A percentile compares a stretch with the other conserved stretches of the same genome.
These are phyloP conservation scores for Philopotamus ludificatus DNA, from an alignment of 1,140 invertebrate genomes.

Conservation along the genomic window DNA sequence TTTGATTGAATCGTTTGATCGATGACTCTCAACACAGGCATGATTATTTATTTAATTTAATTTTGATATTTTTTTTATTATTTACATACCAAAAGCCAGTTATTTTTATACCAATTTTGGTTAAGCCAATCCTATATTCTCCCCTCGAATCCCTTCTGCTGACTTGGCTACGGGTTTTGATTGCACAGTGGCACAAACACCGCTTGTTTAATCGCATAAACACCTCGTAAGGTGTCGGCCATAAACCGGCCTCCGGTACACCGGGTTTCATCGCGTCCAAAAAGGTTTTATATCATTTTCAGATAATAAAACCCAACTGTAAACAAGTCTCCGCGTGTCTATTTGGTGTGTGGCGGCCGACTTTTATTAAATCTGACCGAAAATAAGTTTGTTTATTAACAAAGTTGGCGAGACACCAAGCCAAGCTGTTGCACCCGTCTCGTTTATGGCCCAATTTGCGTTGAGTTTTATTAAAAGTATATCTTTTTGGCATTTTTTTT, in stretches of 20 bases:
- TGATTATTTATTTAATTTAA: too few species aligned
- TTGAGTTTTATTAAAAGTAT: not conserved
- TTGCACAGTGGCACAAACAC: too few species aligned
- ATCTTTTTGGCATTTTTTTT: not conserved
- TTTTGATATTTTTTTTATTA: too few species aligned
- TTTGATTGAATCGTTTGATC: too few species aligned
- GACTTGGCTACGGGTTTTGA: too few species aligned
- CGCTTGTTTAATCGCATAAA: not conserved
- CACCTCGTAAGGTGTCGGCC: not conserved
- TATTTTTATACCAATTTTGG: too few species aligned
- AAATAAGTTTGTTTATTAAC: constrained; percentile 29
- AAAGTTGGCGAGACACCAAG: constrained; percentile 21
- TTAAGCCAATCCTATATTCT: too few species aligned
- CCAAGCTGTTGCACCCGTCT: not conserved
- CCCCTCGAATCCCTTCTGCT: too few species aligned
- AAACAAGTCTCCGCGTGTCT: constrained; percentile 1
- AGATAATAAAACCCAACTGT: constrained; percentile 16
- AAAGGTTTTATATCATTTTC: constrained; percentile 18
- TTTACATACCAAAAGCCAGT: too few species aligned
- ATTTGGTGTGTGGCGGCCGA: not conserved
- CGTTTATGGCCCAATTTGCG: not conserved
- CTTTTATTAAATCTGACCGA: constrained; percentile 23
- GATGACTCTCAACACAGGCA: too few species aligned
- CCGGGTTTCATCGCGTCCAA: not conserved
- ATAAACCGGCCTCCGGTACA: not conserved